Evolutionary conservation across 2,888 invertebrate genomes (phyloP).

Genomic region (Eulithis testata): DNA sequence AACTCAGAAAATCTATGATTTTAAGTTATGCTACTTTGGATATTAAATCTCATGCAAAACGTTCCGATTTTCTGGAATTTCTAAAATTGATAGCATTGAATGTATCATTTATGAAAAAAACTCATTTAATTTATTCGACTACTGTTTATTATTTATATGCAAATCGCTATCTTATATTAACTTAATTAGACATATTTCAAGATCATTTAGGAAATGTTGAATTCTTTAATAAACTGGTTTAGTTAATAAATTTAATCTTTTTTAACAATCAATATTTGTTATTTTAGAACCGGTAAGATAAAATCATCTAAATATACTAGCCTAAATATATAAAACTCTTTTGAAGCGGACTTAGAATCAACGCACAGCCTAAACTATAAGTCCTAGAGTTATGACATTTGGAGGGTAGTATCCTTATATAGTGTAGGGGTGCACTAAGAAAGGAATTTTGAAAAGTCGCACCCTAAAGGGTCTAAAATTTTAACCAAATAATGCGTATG

Average conservation of each 20-base stretch:
- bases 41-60: constrained; percentile 2
- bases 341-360: too few relatives aligned
- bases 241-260: constrained; percentile 12
- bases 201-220: constrained; percentile 15
- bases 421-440: too few relatives aligned
- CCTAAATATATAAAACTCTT: too few relatives aligned
- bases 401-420: too few relatives aligned
- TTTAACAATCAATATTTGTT: not conserved
- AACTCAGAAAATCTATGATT: not conserved
- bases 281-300: too few relatives aligned
- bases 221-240: constrained; percentile 18
- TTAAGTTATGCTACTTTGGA: not conserved
- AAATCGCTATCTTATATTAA: constrained; percentile 30
- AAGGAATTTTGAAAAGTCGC: too few relatives aligned
- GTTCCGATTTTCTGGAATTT: constrained; percentile 48
- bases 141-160: constrained; percentile 55
- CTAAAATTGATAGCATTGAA: constrained; percentile 36
- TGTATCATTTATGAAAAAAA: constrained; percentile 51
- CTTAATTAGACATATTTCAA: constrained; percentile 28
- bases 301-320: too few relatives aligned
- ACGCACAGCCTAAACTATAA: too few relatives aligned
- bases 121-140: constrained; percentile 53
- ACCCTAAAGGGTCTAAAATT: too few relatives aligned
- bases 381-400: too few relatives aligned
- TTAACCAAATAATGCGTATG: too few relatives aligned